phyloP scores from a whole-genome alignment of 2,888 invertebrate species.

The Gordius sp. region DNA sequence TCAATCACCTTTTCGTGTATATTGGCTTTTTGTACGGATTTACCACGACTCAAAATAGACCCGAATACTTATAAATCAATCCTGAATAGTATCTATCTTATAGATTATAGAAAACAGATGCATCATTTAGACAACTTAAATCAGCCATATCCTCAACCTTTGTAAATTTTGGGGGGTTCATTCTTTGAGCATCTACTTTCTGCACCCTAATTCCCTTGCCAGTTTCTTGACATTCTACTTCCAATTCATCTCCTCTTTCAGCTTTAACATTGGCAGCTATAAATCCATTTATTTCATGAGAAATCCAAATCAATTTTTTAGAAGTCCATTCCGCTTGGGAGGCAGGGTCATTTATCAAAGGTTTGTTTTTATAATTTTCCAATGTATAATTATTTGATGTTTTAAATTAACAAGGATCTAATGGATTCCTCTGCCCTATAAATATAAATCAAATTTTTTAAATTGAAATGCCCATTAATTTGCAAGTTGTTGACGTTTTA shows the following conservation, averaged over 20 bases:
- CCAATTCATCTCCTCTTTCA: conserved; percentile 76
- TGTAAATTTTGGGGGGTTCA: conserved; percentile 99
- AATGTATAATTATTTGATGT: no score
- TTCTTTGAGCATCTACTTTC: conserved; percentile 96
- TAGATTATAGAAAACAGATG: conserved; percentile 92
- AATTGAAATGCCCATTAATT: no score
- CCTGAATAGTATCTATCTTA: conserved; percentile 98
- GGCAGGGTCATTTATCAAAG: conserved; percentile 21
- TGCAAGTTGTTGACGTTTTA: no score
- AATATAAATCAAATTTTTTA: no score
- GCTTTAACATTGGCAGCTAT: conserved; percentile 28
- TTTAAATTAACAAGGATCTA: no score
- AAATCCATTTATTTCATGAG: conserved; percentile 64
- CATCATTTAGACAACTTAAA: conserved; percentile 94
- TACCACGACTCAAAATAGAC: conserved; percentile 97
- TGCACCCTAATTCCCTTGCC: conserved; percentile 67
- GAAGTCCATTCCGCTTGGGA: conserved; percentile 76
- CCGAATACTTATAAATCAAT: conserved; percentile 97
- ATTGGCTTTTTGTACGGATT: conserved; percentile 98
- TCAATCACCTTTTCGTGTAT: conserved; percentile 99
- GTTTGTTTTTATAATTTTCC: conserved; percentile 19
- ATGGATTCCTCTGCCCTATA: no score
- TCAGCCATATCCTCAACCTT: conserved; percentile 99
- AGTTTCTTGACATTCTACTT: conserved; percentile 83
- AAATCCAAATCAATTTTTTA: conserved; percentile 92